phyloP scores from a whole-genome alignment of 2,113 vertebrate genomes.

The Otis tarda region DNA sequence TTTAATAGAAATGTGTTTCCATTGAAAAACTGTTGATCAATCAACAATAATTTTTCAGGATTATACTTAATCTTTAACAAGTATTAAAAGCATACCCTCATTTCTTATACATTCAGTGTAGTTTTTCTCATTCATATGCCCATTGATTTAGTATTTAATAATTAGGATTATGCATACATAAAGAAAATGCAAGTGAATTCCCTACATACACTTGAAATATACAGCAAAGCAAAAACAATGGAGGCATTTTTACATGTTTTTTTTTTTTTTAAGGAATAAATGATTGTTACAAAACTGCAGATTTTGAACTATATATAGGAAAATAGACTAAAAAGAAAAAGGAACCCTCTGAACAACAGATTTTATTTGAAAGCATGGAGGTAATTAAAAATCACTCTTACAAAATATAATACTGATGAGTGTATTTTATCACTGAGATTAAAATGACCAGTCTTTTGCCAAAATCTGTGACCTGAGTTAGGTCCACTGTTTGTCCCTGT shows the following conservation, averaged over 20 bases:
- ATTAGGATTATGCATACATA: background rate
- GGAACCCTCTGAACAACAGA: background rate
- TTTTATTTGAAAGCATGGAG: background rate
- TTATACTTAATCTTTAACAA: background rate
- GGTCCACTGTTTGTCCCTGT: background rate
- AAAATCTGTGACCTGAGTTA: background rate
- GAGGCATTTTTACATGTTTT: fast-evolving
- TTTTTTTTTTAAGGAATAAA: background rate
- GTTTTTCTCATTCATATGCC: background rate
- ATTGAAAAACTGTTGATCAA: background rate
- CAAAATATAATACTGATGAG: background rate
- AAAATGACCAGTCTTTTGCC: background rate
- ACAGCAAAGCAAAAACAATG: background rate
- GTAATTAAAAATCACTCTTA: background rate
- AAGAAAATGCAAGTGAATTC: background rate
- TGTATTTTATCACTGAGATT: background rate
- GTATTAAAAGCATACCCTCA: background rate
- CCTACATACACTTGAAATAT: background rate
- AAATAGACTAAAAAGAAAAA: background rate
- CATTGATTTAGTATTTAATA: background rate
- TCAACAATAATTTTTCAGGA: background rate
- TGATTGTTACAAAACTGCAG: background rate
- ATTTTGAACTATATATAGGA: background rate
- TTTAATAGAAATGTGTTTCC: background rate
- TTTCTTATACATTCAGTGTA: background rate